A percentile compares a stretch with the other conserved stretches of the same genome.
phyloP scores from a whole-genome alignment of 2,797 vertebrate species.

The Pachyuromys duprasi region DNA sequence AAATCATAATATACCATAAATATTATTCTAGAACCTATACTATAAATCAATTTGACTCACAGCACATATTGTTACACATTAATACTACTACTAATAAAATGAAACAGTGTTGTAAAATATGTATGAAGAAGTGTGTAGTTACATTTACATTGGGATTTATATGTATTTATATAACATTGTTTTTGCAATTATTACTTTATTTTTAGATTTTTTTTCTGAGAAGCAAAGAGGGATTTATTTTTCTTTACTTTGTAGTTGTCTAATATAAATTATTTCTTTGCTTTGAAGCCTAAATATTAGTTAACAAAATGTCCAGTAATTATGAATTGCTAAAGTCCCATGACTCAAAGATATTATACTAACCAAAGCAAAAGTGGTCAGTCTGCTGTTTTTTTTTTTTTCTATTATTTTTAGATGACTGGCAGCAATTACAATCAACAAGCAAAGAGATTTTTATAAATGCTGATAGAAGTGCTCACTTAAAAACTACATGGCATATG shows the following conservation, averaged over 20 bases:
- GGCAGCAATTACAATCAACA: constrained; percentile 61
- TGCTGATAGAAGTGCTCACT: constrained; percentile 67
- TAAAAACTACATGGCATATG: constrained; percentile 60
- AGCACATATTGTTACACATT: neutral
- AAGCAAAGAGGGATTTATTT: neutral
- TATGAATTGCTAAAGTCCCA: neutral
- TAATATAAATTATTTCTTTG: neutral
- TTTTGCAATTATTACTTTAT: neutral
- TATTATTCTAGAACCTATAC: neutral
- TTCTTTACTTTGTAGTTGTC: neutral
- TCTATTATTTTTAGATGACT: neutral
- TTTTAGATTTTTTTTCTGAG: neutral
- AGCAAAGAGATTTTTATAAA: constrained; percentile 62
- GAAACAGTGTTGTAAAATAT: neutral
- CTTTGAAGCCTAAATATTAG: neutral
- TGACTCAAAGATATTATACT: neutral
- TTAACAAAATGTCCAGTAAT: neutral
- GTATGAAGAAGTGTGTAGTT: neutral
- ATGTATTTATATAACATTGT: neutral
- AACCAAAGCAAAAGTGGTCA: neutral
- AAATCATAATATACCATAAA: neutral
- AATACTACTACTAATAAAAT: neutral
- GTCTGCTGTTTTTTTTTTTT: neutral
- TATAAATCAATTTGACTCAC: neutral
- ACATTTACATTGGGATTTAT: neutral